These are phyloP conservation scores for Lasiommata megera DNA, from an alignment of 2,888 invertebrate genomes.

Conservation along the genomic window DNA sequence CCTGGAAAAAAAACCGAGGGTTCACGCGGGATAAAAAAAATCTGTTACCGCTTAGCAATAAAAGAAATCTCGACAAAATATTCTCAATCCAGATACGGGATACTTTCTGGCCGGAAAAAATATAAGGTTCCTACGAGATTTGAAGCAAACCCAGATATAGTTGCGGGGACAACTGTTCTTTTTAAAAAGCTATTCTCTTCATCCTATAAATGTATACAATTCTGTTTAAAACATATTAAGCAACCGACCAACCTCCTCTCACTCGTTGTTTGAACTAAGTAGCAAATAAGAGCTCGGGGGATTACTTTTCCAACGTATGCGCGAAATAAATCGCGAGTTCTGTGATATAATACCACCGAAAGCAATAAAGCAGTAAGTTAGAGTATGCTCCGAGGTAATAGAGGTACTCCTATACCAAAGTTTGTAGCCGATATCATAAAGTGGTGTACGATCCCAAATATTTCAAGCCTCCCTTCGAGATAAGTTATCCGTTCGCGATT, in stretches of 20 bases:
- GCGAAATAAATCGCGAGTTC: conserved; percentile 73
- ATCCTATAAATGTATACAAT: conserved; percentile 38
- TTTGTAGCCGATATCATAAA: conserved; percentile 51
- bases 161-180: too few species aligned
- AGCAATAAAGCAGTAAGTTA: conserved; percentile 77
- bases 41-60: too few species aligned
- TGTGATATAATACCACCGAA: conserved; percentile 76
- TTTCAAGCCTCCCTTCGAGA: conserved; percentile 21
- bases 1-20: too few species aligned
- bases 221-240: conserved; percentile 45
- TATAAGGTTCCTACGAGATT: too few species aligned
- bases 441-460: conserved; percentile 34
- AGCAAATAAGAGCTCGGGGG: conserved; percentile 69
- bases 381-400: conserved; percentile 68
- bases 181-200: neutral
- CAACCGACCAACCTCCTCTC: conserved; percentile 34
- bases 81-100: too few species aligned
- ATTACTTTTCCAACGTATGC: conserved; percentile 65
- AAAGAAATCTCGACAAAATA: too few species aligned
- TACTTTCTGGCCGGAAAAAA: too few species aligned
- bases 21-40: too few species aligned
- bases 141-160: too few species aligned
- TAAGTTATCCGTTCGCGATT: conserved; percentile 5
- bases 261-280: conserved; percentile 56
- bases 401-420: conserved; percentile 50